Evolutionary conservation across 2,888 invertebrate genomes (phyloP).

Genomic region (Steinernema carpocapsae): DNA sequence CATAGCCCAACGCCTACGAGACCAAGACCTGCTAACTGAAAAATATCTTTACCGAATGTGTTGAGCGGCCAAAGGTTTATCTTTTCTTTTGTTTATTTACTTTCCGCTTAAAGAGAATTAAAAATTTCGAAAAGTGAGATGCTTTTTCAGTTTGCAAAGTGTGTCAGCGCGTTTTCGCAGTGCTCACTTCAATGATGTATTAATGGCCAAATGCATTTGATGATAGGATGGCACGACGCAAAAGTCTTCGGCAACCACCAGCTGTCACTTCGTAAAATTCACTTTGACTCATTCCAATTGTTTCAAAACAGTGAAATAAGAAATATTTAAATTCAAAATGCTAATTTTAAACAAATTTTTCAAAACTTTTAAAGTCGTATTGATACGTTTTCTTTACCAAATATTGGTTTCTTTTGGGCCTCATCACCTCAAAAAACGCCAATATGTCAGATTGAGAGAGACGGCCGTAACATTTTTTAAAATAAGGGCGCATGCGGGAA

Average conservation of each 20-base stretch:
- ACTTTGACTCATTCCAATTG: not conserved
- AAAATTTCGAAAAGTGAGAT: not conserved
- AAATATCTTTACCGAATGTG: constrained; percentile 49
- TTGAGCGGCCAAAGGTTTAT: not conserved
- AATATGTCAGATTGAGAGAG: not conserved
- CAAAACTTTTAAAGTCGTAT: not conserved
- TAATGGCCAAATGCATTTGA: constrained; percentile 19
- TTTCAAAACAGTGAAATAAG: too few relatives aligned
- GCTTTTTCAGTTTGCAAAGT: not conserved
- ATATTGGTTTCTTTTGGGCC: not conserved
- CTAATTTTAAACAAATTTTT: not conserved
- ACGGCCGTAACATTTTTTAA: not conserved
- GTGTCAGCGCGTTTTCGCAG: not conserved
- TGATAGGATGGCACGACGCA: not conserved
- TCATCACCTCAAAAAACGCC: not conserved
- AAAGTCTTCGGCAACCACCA: not conserved
- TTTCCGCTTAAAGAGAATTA: too few relatives aligned
- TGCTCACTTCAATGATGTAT: constrained; percentile 1
- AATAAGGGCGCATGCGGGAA: not conserved
- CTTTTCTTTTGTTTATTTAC: too few relatives aligned
- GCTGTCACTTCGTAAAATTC: not conserved
- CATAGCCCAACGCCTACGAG: constrained; percentile 79
- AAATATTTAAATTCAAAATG: not conserved
- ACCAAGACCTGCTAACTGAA: constrained; percentile 78
- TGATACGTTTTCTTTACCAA: not conserved